Evolutionary conservation across 2,888 invertebrate species (phyloP), one percentile per base, ranked within the genome.

Genomic region (Philhelius pedissequus): DNA sequence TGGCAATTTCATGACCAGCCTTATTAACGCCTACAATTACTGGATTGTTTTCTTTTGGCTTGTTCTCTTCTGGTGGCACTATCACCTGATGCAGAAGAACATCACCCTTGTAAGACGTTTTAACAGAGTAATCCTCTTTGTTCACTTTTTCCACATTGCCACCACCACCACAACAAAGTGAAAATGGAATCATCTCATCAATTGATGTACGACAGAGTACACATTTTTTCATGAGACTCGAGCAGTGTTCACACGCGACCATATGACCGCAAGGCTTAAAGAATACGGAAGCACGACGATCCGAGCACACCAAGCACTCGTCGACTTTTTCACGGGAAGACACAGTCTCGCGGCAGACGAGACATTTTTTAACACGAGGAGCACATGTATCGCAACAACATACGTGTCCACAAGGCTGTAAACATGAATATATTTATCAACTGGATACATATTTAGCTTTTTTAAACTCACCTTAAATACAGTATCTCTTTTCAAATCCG

Each of bases 251-350:
- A 77, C 92, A 92, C 22, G 91, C 91, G 15, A 92, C 92, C 95
- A 98, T 97, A 92, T 99, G 98, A 66, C 97, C 96, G 92, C 99
- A 99, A 27, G 98, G 98, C 87, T 96, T 96, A 93, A 98, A 98
- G 90, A 98, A 94, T 71, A 98, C 96, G 20, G 96, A 95, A 25
- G 98, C 97, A 89, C 97, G 96, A 91, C 97, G 96, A 92, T 97
- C 97, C 18, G 98, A 98, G 92, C 99, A 99, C 43, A 99, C 98
- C 87, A 98, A 94, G 92, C 99, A 99, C 92, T 98, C 98, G 91
- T 98, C 97, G 90, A 98, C 97, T 94, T 96, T 96, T 87, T 95
- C 94, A 86, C 97, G 94, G 0, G 94, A 94, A 78, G 94, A 92
- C 73, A 98, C 97, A 60, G 95, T 94, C 88, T 97, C 96, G 78